Evolutionary conservation across 1,140 invertebrate species (phyloP), one percentile per base, ranked within the genome.

Genomic region (Oncopeltus fasciatus): DNA sequence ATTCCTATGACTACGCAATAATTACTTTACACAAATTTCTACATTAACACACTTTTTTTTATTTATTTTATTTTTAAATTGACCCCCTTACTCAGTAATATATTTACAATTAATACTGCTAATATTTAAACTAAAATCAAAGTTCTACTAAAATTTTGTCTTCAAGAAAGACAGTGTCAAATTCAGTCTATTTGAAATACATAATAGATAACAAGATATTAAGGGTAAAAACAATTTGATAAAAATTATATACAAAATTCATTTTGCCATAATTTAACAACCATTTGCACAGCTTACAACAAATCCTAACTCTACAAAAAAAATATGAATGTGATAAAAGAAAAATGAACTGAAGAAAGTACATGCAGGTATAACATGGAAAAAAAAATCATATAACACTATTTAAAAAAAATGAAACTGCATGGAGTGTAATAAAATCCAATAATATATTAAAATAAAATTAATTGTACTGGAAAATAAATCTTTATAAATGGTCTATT

Each of bases 91-190:
- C 49, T 53, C 26, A 53, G 14, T 11, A 2, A 53, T 24, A 18
- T 53, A 53, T 53, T 53, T 53, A 53, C 49, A 53, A 2, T 24
- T 53, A 53, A 53, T 53, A 53, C 49, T 53, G 49, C 26, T 24
- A 53, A 38, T 38, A 24, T 24, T 24, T 24, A 26, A 9, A 26
- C 49, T 53, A 53, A 53, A 53, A 53, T 14, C 24, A 53, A 53
- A 53, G 49, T 53, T 24, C 21, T 53, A 53, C 49, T 53, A 53
- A 18, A 27, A 24, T 53, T 20, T 24, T 53, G 49, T 18, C 49
- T 53, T 26, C 2, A 24, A 53, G 49, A 53, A 53, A 53, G 49
- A 53, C 49, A 53, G 16, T 38, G 31, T 53, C 12, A 53, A 24
- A 24, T 24, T 53, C 49, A 53, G 49, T 53, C 49, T 53, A 53